Conservation (phyloP, 2,888 invertebrate genomes). For the Orchesella flavescens region DNA sequence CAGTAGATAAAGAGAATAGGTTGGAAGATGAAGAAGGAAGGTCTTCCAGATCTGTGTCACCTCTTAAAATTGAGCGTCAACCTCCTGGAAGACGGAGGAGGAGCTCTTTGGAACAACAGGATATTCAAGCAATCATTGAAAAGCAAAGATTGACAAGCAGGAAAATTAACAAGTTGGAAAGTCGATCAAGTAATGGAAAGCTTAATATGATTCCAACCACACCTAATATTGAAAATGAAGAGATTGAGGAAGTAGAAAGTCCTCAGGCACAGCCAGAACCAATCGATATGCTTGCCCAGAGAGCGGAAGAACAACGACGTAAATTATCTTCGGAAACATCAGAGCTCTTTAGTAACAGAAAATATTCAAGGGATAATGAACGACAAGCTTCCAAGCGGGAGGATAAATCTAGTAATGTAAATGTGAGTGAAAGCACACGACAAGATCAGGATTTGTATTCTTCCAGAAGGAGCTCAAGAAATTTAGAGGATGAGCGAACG, state of each 20-base stretch:
- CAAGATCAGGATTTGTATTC: conserved; percentile 51
- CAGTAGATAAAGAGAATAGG: conserved; percentile 43
- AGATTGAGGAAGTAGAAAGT: not conserved
- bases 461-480: conserved; percentile 45
- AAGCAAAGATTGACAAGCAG: not conserved
- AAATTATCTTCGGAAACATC: conserved; percentile 59
- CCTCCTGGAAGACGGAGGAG: conserved; percentile 9
- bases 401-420: not conserved
- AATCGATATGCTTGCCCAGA: not conserved
- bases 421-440: conserved; percentile 11
- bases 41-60: conserved; percentile 28
- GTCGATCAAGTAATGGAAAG: conserved; percentile 43
- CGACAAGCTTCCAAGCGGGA: not conserved
- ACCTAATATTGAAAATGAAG: conserved; percentile 14
- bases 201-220: not conserved
- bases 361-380: conserved; percentile 58
- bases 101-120: not conserved
- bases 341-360: conserved; percentile 66
- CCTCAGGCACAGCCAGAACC: too few species aligned
- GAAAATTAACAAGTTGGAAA: conserved; percentile 6
- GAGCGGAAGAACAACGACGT: conserved; percentile 19
- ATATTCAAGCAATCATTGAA: not conserved
- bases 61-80: conserved; percentile 48
- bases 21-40: conserved; percentile 10
- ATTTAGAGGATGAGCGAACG: conserved; percentile 45